Base-by-base conservation (phyloP, 2,113 vertebrate genomes). In the Crocuta crocuta region DNA sequence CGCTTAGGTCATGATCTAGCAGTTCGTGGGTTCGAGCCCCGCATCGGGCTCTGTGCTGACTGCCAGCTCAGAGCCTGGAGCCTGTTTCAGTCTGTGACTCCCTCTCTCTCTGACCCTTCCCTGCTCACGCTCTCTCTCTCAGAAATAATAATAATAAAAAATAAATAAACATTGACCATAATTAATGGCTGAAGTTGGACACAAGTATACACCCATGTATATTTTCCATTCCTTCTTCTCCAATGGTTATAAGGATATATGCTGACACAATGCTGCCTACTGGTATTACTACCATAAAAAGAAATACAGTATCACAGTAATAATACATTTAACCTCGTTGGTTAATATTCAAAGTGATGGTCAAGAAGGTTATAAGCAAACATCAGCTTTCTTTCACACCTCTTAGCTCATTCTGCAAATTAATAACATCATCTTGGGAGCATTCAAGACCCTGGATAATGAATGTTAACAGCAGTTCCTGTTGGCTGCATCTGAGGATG, bases 371-470 rank as follows among this genome's bases (percentile, higher is more conserved):
- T 98, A 98, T 97, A 85, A 98, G 97, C 97, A 98, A 99, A 97
- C 95, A 98, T 97, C 98, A 98, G 98, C 98, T 98, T 98, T 98
- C 97, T 98, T 99, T 99, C 98, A 98, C 98, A 99, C 98, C 98
- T 98, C 97, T 98, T 98, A 98, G 97, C 97, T 98, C 97, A 98
- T 98, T 98, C 97, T 97, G 97, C 97, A 98, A 99, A 99, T 99
- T 98, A 99, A 98, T 98, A 99, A 97, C 97, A 98, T 97, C 73
- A 48, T 97, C 97, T 95, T 93, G 96, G 93, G 98, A 98, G 92
- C 96, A 98, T 81, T 91, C 97, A 89, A 97, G 94, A 97, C 90
- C 88, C 92, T 92, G 96, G 35, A 91, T 98, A 99, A 99, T 99
- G 98, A 99, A 99, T 98, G 98, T 97, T 98, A 98, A 97, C 96